phyloP scores from a whole-genome alignment of 1,140 invertebrate species.

The Luehdorfia chinensis region DNA sequence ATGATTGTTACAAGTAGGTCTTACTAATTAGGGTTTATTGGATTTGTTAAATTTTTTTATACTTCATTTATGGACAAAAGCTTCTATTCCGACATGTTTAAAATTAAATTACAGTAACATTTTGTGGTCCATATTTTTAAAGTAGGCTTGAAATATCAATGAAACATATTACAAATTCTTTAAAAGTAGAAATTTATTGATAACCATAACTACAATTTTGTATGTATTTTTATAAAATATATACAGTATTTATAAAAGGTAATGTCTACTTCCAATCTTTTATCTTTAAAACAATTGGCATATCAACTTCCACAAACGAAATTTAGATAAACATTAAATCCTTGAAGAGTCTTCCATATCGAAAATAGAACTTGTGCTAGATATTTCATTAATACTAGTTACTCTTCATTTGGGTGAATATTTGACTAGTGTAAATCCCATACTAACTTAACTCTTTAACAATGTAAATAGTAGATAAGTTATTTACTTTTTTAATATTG shows the following conservation, averaged over 20 bases:
- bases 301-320: slow-evolving; percentile 73
- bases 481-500: slow-evolving; percentile 8
- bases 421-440: slow-evolving; percentile 37
- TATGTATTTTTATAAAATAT: slow-evolving; percentile 76
- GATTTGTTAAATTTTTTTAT: slow-evolving; percentile 45
- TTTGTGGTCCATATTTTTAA: slow-evolving; percentile 62
- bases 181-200: slow-evolving; percentile 54
- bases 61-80: slow-evolving; percentile 27
- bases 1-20: slow-evolving; percentile 55
- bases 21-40: slow-evolving; percentile 40
- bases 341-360: slow-evolving; percentile 74
- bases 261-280: slow-evolving; percentile 67
- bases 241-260: slow-evolving; percentile 70
- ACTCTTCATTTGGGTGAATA: slow-evolving; percentile 60
- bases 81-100: slow-evolving; percentile 33
- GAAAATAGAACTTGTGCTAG: slow-evolving; percentile 72
- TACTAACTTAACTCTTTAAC: slow-evolving; percentile 23
- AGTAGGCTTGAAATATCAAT: slow-evolving; percentile 66
- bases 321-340: slow-evolving; percentile 63
- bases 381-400: slow-evolving; percentile 53
- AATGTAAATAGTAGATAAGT: slow-evolving; percentile 20
- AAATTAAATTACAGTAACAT: slow-evolving; percentile 40
- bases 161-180: slow-evolving; percentile 68
- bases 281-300: slow-evolving; percentile 70
- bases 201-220: slow-evolving; percentile 59